Conservation (phyloP, 2,797 vertebrate species). For the Steatocranus sp. region DNA sequence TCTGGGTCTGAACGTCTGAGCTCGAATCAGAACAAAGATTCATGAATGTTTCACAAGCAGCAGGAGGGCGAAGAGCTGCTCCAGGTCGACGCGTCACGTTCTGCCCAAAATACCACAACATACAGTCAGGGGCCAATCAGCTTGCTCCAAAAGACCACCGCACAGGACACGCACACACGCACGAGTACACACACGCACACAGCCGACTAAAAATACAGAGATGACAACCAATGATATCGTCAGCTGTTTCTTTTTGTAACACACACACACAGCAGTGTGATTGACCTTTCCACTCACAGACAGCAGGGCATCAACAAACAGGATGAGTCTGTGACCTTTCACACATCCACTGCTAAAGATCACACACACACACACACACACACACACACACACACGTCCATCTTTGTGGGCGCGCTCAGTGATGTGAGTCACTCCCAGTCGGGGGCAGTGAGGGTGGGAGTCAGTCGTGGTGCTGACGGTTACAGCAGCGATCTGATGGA, state of each 20-base stretch:
- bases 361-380: rapidly evolving
- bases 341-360: conserved; percentile 39
- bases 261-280: neutral
- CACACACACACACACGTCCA: rapidly evolving
- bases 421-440: neutral
- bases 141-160: neutral
- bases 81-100: rapidly evolving
- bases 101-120: neutral
- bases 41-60: neutral
- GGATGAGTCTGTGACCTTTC: conserved; percentile 69
- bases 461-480: neutral
- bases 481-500: neutral
- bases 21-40: neutral
- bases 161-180: rapidly evolving
- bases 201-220: neutral
- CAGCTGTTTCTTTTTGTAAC: neutral
- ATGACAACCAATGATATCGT: neutral
- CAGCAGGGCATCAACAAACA: conserved; percentile 64
- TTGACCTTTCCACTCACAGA: conserved; percentile 63
- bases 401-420: neutral
- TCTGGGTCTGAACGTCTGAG: neutral
- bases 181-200: neutral
- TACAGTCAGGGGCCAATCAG: neutral
- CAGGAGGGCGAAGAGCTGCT: neutral
- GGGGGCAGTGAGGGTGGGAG: neutral